Conservation (phyloP, 1,140 invertebrate genomes). For the Theocolax elegans region DNA sequence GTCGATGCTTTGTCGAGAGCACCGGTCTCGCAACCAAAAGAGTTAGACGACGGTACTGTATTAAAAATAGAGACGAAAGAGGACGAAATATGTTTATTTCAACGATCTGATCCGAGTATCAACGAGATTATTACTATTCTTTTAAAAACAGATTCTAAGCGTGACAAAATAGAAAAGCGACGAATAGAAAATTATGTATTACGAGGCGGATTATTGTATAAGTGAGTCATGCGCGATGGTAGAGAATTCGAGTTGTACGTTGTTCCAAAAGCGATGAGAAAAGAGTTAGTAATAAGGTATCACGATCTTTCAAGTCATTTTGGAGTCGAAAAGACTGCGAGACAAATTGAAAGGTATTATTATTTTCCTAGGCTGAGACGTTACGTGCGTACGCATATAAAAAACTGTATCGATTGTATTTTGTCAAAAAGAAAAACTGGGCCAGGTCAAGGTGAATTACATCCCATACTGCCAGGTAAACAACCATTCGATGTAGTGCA, state of each 20-base stretch:
- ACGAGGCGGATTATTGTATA: slow-evolving; percentile 21
- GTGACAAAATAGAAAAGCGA: slow-evolving; percentile 1
- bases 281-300: slow-evolving; percentile 22
- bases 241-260: slow-evolving; percentile 19
- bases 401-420: slow-evolving; percentile 28
- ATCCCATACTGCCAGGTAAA: slow-evolving; percentile 42
- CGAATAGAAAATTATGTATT: slow-evolving; percentile 6
- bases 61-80: neutral
- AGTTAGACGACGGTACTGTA: too few relatives aligned
- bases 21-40: neutral
- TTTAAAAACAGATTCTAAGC: neutral
- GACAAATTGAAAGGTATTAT: slow-evolving; percentile 22
- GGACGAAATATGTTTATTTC: slow-evolving; percentile 18
- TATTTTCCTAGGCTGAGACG: slow-evolving; percentile 37
- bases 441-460: slow-evolving; percentile 35
- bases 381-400: neutral
- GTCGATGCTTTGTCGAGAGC: too few relatives aligned
- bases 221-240: neutral
- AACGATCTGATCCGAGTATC: too few relatives aligned
- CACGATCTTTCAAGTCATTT: slow-evolving; percentile 36
- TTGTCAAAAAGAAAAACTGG: slow-evolving; percentile 28
- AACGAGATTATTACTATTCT: too few relatives aligned
- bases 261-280: slow-evolving; percentile 25
- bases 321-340: slow-evolving; percentile 32
- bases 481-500: slow-evolving; percentile 38